Conservation (phyloP, 2,113 vertebrate species). For the Eonycteris spelaea region DNA sequence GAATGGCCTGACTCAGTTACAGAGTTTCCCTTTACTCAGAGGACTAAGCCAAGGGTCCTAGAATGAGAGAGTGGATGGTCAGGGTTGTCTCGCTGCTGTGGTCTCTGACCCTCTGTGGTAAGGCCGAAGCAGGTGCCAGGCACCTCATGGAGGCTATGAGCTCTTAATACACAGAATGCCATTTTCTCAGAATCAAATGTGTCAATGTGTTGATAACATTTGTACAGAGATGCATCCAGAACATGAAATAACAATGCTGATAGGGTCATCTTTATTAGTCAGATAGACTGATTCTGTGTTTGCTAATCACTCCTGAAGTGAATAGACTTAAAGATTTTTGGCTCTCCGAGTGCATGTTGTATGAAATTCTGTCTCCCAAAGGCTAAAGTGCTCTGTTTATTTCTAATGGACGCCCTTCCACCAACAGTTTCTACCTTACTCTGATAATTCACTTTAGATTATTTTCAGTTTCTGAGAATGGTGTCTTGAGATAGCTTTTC, state of each 20-base stretch:
- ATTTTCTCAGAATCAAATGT: neutral
- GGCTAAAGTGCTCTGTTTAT: fast-evolving
- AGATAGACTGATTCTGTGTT: neutral
- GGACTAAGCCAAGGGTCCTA: neutral
- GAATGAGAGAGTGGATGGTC: neutral
- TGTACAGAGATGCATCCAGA: neutral
- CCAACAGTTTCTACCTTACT: neutral
- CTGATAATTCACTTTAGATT: neutral
- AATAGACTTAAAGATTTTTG: neutral
- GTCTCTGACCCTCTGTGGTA: neutral
- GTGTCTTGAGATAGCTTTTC: neutral
- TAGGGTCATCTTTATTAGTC: neutral
- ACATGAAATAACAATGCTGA: neutral
- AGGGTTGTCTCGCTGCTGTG: neutral
- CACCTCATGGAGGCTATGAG: neutral
- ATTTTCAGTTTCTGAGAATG: neutral
- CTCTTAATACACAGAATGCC: no score
- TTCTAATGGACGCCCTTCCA: neutral
- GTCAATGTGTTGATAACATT: neutral
- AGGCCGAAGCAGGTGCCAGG: neutral
- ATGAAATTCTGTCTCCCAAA: neutral
- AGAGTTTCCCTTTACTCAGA: neutral
- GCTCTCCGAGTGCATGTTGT: no score
- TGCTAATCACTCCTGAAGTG: fast-evolving
- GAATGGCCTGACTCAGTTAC: neutral